A percentile compares a stretch with the other conserved stretches of the same genome.
Evolutionary conservation across 2,113 vertebrate species (phyloP).

Genomic region (Cryptotis parvus): DNA sequence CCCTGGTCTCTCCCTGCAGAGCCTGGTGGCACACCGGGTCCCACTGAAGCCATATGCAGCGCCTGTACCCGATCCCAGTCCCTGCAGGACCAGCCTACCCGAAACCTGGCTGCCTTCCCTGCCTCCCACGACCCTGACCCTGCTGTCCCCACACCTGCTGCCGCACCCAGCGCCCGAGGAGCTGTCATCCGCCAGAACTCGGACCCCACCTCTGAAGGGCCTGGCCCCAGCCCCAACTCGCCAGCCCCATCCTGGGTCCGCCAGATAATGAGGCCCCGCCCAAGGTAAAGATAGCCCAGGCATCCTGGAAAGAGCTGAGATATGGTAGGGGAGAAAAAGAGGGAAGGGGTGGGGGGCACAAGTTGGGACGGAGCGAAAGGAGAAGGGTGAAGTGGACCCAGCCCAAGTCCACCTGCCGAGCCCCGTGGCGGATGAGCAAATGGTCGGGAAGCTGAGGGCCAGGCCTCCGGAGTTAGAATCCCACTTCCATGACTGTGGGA

Average conservation of each 20-base stretch:
- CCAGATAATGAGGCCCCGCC: slow-evolving; percentile 91
- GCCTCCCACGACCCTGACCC: slow-evolving; percentile 79
- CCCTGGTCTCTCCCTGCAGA: slow-evolving; percentile 86
- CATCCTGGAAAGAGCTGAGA: neutral
- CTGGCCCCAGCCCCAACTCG: slow-evolving; percentile 86
- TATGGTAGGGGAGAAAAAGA: fast-evolving
- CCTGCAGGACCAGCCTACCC: slow-evolving; percentile 95
- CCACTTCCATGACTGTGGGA: neutral
- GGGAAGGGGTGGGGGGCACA: neutral
- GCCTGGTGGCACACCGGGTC: slow-evolving; percentile 95
- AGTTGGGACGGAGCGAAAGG: neutral
- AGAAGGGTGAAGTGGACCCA: neutral
- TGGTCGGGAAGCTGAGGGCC: neutral
- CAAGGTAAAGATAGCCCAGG: slow-evolving; percentile 86
- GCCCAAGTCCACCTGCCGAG: too few relatives aligned
- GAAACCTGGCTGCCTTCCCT: slow-evolving; percentile 94
- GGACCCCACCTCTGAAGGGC: slow-evolving; percentile 94
- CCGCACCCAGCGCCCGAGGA: slow-evolving; percentile 89
- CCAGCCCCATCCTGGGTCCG: slow-evolving; percentile 94
- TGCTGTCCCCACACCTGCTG: slow-evolving; percentile 67
- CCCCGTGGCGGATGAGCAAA: fast-evolving
- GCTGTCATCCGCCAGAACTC: slow-evolving; percentile 94
- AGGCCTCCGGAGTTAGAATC: neutral
- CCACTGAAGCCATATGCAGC: slow-evolving; percentile 95
- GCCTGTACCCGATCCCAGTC: slow-evolving; percentile 95